phyloP scores from a whole-genome alignment of 2,888 invertebrate genomes.

The Aproaerema taeniolella region DNA sequence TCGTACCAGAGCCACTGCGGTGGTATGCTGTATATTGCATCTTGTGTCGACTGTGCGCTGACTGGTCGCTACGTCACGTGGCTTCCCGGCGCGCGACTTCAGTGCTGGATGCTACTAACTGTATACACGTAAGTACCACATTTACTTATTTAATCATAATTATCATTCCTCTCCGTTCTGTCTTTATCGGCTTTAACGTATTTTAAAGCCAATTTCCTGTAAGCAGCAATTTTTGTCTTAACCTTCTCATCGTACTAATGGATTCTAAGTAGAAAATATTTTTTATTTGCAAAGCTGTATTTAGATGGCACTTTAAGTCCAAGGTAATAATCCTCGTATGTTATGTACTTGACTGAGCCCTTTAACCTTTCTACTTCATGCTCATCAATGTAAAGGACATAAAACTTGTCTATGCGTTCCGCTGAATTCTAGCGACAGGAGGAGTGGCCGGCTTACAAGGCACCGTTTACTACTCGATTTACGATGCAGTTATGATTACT shows the following conservation, averaged over 20 bases:
- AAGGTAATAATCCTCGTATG: slow-evolving; percentile 16
- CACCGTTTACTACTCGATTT: slow-evolving; percentile 42
- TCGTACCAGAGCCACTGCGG: slow-evolving; percentile 64
- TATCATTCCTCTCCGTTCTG: too few species aligned
- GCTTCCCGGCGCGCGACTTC: slow-evolving; percentile 77
- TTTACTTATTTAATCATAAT: slow-evolving; percentile 18
- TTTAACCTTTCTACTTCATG: slow-evolving; percentile 42
- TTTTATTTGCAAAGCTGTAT: slow-evolving; percentile 8
- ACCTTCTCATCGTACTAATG: not conserved
- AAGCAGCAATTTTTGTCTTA: not conserved
- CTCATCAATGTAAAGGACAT: slow-evolving; percentile 63
- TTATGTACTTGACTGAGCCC: slow-evolving; percentile 23
- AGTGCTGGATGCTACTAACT: slow-evolving; percentile 84
- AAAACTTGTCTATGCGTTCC: slow-evolving; percentile 52
- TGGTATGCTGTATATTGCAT: slow-evolving; percentile 76
- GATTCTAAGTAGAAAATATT: slow-evolving; percentile 6
- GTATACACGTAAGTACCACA: slow-evolving; percentile 79
- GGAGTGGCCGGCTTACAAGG: slow-evolving; percentile 34
- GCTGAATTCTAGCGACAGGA: slow-evolving; percentile 42
- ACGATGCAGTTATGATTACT: slow-evolving; percentile 48
- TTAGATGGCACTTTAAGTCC: slow-evolving; percentile 12
- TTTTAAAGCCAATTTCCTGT: slow-evolving; percentile 3
- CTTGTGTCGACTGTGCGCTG: slow-evolving; percentile 78
- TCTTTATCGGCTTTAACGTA: not conserved
- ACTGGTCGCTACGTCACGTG: slow-evolving; percentile 78